These are phyloP conservation scores for Ciconia boyciana DNA, from an alignment of 2,113 vertebrate genomes.

Conservation along the genomic window DNA sequence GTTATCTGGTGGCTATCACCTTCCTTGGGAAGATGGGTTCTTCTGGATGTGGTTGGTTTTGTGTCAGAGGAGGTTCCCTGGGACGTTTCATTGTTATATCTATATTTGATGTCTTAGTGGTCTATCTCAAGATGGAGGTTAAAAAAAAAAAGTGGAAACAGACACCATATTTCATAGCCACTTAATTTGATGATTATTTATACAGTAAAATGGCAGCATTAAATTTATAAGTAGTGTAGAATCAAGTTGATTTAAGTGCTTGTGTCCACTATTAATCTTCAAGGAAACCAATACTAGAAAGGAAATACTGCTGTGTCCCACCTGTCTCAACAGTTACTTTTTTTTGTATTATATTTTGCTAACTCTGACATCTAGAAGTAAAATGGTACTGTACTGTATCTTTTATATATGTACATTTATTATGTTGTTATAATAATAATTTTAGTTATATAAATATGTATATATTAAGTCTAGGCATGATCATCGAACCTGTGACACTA, in stretches of 20 bases:
- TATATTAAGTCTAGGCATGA: neutral
- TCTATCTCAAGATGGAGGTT: neutral
- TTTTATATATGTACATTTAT: neutral
- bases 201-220: neutral
- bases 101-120: neutral
- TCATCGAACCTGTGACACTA: neutral
- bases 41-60: neutral
- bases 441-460: neutral
- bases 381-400: neutral
- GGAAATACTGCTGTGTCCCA: neutral
- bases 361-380: neutral
- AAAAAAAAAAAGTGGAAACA: neutral
- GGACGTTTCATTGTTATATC: neutral
- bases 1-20: neutral
- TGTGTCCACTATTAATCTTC: neutral
- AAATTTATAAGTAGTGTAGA: neutral
- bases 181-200: slow-evolving; percentile 5
- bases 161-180: neutral
- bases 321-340: neutral
- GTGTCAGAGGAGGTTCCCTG: neutral
- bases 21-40: neutral
- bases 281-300: neutral
- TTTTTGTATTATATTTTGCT: neutral
- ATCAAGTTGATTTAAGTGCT: neutral
- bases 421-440: neutral